Evolutionary conservation across 2,888 invertebrate species (phyloP), one percentile per base, ranked within the genome.

Genomic region (Ochropleura plecta): DNA sequence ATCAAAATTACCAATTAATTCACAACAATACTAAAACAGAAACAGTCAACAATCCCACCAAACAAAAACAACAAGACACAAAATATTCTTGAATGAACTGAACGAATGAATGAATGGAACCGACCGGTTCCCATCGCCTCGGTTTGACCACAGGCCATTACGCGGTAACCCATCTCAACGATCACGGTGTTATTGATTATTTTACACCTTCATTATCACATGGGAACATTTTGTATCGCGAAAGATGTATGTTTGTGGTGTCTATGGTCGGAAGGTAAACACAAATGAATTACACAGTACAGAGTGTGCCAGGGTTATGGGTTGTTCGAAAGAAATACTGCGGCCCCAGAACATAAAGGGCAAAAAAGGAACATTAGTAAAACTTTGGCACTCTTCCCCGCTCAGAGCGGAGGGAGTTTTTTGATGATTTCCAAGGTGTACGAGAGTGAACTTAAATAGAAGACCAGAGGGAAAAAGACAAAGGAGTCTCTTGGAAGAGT

Each of bases 71-170:
- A 40, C 20, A 77, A 64, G 70, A 70, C n/a, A 64, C 59, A 73
- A 63, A 44, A 60, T 65, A 51, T 65, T 72, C 51, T 82, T 85
- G 88, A 86, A 85, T 76, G 77, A 83, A 73, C 55, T 42, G 64
- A 68, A 81, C 82, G 83, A 74, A 81, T 72, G 76, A 84, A 77
- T 76, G 81, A 78, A 78, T 76, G 59, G 40, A 53, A 46, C 6
- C 40, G 71, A 73, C 73, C 67, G 49, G 83, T 86, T 86, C 87
- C 84, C 88, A 86, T 80, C 67, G 55, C 67, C 79, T 74, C 69
- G 42, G 70, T 49, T 14, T 81, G 73, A 90, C 91, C 90, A 75
- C 90, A 90, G 53, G 60, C 72, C 68, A 88, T 89, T 86, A 86
- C 85, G 89, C 69, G 89, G 90, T 90, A 53, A 78, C 71, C 66